Evolutionary conservation across 2,888 invertebrate species (phyloP), one percentile per base, ranked within the genome.

Genomic region (Gymnosoma rotundatum): DNA sequence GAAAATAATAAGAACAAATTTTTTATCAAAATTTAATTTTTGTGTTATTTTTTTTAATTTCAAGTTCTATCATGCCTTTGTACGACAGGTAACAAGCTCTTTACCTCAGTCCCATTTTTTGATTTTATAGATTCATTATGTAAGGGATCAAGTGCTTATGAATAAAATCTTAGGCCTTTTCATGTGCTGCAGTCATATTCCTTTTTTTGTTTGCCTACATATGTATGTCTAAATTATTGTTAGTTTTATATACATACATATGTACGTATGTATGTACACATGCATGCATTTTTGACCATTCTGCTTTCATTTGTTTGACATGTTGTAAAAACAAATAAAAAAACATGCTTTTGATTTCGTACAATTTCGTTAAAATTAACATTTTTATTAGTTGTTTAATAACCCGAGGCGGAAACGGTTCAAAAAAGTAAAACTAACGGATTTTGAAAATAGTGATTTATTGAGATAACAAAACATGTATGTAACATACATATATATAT

Each of bases 361-460:
- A 60, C 45, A 54, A 36, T 42, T 72, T 60, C 48, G 64, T 32
- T 69, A 42, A 78, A 78, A 73, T 73, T 48, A 54, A 74, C 78
- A 81, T 70, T 76, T 74, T 78, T 38, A 66, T 84, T 84, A 84
- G 84, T 84, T 81, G 25, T 21, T 54, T 74, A 73, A 74, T 81
- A 74, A 74, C 84, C 74, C 74, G 52, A 74, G 69, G 64, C 81
- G 84, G 66, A 45, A 61, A 82, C 83, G 76, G 84, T 79, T 78
- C n/a, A 16, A 75, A 72, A 25, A 78, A 67, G 18, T 61, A 8
- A 38, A 50, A 38, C 20, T 32, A 25, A 75, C 74, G 61, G 61
- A n/a, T 6, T 48, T n/a, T 16, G 2, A n/a, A 48, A 48, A 5
- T n/a, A 12, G 2, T 32, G 0, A 32, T 32, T 32, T 32, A 5